Percentiles rank a stretch among this genome's conserved stretches.
Evolutionary conservation across 2,888 invertebrate species (phyloP).

Genomic region (Rhamphomyia laevipes): DNA sequence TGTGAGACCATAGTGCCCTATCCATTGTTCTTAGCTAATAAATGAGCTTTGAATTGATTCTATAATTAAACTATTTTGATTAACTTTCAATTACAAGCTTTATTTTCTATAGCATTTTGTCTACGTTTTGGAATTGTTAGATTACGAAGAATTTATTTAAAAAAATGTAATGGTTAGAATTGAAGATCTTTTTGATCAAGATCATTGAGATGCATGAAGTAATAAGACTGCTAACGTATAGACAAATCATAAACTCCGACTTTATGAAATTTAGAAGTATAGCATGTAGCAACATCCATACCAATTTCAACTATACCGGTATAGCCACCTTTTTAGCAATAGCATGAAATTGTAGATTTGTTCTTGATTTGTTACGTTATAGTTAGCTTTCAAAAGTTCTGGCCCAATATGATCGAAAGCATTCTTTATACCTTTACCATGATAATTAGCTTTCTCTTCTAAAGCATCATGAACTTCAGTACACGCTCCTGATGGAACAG

Average conservation of each 20-base stretch:
- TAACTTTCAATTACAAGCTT: conserved; percentile 98
- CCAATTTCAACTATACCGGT: conserved; percentile 94
- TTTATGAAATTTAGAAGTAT: conserved; percentile 94
- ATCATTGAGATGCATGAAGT: conserved; percentile 72
- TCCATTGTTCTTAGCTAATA: conserved; percentile 72
- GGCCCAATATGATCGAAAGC: conserved; percentile 85
- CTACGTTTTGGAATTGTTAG: conserved; percentile 91
- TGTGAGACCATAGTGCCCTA: conserved; percentile 99
- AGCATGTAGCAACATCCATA: conserved; percentile 99
- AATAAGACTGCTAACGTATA: conserved; percentile 94
- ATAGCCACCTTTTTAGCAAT: conserved; percentile 93
- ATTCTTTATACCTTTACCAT: conserved; percentile 90
- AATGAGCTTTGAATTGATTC: conserved; percentile 93
- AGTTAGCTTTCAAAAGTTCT: conserved; percentile 60
- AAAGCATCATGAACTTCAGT: conserved; percentile 97
- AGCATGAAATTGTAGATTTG: conserved; percentile 43
- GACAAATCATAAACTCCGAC: conserved; percentile 77
- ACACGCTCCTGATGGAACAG: conserved; percentile 96
- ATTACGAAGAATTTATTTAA: conserved; percentile 85
- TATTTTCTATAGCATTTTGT: conserved; percentile 86
- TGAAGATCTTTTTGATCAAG: conserved; percentile 70
- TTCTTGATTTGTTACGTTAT: conserved; percentile 83
- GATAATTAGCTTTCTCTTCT: conserved; percentile 78
- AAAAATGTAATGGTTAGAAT: conserved; percentile 78
- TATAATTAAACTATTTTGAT: conserved; percentile 97